These are phyloP conservation scores for Vanessa atalanta DNA, from an alignment of 1,140 invertebrate genomes.

Conservation along the genomic window DNA sequence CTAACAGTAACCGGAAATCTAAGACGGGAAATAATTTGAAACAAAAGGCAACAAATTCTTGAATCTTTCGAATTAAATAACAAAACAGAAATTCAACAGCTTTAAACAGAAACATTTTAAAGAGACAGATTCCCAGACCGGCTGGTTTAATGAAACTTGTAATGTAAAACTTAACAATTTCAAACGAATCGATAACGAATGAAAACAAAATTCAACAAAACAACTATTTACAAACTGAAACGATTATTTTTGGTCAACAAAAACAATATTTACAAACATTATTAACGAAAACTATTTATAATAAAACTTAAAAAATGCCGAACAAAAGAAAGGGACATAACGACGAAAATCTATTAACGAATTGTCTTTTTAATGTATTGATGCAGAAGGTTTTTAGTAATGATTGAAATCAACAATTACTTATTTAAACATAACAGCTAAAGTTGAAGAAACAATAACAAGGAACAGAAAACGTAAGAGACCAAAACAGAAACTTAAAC, in stretches of 20 bases:
- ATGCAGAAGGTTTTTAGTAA: background rate
- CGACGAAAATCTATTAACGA: background rate
- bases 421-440: conserved; percentile 26
- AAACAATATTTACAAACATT: conserved; percentile 5
- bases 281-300: conserved; percentile 1
- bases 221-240: conserved; percentile 2
- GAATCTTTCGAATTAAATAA: conserved; percentile 23
- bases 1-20: conserved; percentile 17
- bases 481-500: conserved; percentile 23
- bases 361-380: background rate
- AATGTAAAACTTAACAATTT: conserved; percentile 35
- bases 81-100: conserved; percentile 56
- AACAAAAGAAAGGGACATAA: background rate
- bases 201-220: conserved; percentile 1
- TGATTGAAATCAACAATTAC: background rate
- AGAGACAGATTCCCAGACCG: conserved; percentile 35
- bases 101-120: conserved; percentile 38
- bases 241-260: background rate
- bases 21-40: conserved; percentile 16
- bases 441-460: conserved; percentile 44
- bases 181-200: conserved; percentile 13
- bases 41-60: conserved; percentile 9
- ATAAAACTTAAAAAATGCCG: conserved; percentile 1
- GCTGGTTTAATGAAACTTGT: conserved; percentile 37
- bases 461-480: conserved; percentile 35